Evolutionary conservation across 2,797 vertebrate species (phyloP).

Genomic region (Manis crassicaudata): DNA sequence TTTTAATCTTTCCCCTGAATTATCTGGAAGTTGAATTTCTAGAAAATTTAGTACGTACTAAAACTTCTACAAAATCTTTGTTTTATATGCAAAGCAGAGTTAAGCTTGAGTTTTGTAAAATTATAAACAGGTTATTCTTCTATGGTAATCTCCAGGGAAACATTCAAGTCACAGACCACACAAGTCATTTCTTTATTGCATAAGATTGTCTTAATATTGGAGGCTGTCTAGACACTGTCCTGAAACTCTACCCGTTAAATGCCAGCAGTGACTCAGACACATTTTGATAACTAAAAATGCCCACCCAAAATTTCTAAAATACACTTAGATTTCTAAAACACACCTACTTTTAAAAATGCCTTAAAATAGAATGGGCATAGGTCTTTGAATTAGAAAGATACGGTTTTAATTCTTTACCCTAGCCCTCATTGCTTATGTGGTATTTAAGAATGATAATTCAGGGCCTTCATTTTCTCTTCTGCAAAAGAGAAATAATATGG

Average conservation of each 20-base stretch:
- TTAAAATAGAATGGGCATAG: background rate
- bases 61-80: background rate
- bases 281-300: background rate
- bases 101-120: background rate
- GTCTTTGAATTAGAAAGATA: background rate
- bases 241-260: background rate
- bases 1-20: constrained; percentile 33
- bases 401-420: background rate
- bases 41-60: constrained; percentile 44
- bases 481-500: background rate
- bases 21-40: constrained; percentile 34
- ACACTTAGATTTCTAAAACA: background rate
- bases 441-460: background rate
- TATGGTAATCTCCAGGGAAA: background rate
- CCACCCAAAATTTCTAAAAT: background rate
- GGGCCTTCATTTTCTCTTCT: background rate
- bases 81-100: constrained; percentile 22
- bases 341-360: background rate
- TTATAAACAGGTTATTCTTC: background rate
- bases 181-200: background rate
- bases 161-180: background rate
- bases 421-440: background rate
- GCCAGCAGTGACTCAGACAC: background rate
- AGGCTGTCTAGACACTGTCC: background rate
- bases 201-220: background rate